Evolutionary conservation across 2,888 invertebrate species (phyloP).

Genomic region (Rhopalosiphum nymphaeae): DNA sequence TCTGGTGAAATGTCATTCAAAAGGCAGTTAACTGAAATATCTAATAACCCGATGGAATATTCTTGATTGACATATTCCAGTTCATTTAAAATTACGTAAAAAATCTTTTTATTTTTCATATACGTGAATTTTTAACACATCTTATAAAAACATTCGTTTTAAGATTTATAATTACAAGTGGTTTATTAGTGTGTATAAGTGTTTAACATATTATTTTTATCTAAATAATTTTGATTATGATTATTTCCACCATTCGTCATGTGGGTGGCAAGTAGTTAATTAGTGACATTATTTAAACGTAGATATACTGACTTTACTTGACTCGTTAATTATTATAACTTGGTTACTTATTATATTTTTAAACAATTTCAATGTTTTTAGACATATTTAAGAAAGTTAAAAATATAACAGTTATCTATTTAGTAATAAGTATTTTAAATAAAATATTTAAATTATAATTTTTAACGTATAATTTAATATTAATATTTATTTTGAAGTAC

Average conservation of each 20-base stretch:
- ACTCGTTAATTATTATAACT: not conserved
- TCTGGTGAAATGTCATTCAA: not conserved
- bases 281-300: not conserved
- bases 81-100: constrained; percentile 12
- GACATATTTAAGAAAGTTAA: not conserved
- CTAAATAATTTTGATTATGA: not conserved
- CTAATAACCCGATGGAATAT: not conserved
- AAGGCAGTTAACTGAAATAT: not conserved
- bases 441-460: not conserved
- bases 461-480: not conserved
- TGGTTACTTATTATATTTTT: not conserved
- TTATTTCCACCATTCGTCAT: not conserved
- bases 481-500: not conserved
- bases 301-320: not conserved
- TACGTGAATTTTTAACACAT: not conserved
- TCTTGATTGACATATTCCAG: constrained; percentile 17
- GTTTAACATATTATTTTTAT: not conserved
- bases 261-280: not conserved
- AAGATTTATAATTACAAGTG: not conserved
- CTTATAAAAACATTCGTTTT: not conserved
- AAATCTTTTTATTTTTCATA: not conserved
- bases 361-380: not conserved
- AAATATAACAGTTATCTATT: not conserved
- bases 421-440: not conserved
- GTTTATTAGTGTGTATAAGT: not conserved